Evolutionary conservation across 2,888 invertebrate genomes (phyloP).

Genomic region (Ctena decussata): DNA sequence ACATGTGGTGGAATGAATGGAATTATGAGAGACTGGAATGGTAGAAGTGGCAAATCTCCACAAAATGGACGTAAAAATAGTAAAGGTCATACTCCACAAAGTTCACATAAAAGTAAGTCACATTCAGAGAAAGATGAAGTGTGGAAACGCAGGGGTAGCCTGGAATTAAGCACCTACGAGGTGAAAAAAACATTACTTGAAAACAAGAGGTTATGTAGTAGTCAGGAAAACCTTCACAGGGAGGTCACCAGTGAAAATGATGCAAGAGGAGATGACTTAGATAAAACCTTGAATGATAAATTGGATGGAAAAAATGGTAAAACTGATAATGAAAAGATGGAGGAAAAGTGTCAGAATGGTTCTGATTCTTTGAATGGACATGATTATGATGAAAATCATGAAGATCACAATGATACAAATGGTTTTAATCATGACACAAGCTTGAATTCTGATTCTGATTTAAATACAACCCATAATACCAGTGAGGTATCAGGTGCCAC

Average conservation of each 20-base stretch:
- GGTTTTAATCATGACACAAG: background rate
- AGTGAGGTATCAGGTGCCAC: background rate
- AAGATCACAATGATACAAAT: background rate
- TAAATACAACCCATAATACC: background rate
- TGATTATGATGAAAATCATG: background rate
- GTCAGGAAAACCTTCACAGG: slow-evolving; percentile 77
- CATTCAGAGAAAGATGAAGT: slow-evolving; percentile 74
- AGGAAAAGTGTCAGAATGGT: slow-evolving; percentile 41
- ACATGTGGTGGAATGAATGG: slow-evolving; percentile 74
- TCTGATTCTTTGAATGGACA: slow-evolving; percentile 37
- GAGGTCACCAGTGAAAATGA: slow-evolving; percentile 28
- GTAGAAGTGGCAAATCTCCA: background rate
- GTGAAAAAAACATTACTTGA: slow-evolving; percentile 70
- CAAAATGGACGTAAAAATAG: slow-evolving; percentile 21
- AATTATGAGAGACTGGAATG: slow-evolving; percentile 53
- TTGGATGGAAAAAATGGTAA: background rate
- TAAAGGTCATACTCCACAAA: background rate
- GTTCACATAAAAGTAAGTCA: background rate
- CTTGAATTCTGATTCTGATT: background rate
- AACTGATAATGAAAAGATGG: background rate
- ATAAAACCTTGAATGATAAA: background rate
- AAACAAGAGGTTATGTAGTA: slow-evolving; percentile 70
- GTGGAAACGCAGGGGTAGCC: slow-evolving; percentile 78
- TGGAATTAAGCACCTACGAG: slow-evolving; percentile 76
- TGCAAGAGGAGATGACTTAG: background rate